A percentile compares a stretch with the other conserved stretches of the same genome.
Conservation (phyloP, 2,888 invertebrate genomes). For the Nomada fucata region DNA sequence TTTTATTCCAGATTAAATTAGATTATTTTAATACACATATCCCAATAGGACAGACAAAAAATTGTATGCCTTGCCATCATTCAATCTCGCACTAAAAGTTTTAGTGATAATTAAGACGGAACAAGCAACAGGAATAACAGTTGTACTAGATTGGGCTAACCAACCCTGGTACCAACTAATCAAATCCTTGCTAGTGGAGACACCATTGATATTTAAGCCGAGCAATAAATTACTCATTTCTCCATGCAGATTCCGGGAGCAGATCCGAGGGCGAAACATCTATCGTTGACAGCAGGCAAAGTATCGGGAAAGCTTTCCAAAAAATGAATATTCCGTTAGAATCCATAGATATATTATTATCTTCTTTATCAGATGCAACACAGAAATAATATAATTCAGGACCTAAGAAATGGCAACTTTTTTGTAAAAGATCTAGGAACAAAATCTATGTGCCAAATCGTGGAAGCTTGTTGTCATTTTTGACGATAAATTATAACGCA, state of each 20-base stretch:
- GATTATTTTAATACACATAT: too few species aligned
- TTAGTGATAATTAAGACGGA: constrained; percentile 16
- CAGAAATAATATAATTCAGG: constrained; percentile 51
- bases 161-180: not conserved
- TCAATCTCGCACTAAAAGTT: not conserved
- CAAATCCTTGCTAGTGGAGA: not conserved
- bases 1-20: too few species aligned
- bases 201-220: not conserved
- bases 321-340: constrained; percentile 38
- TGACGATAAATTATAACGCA: constrained; percentile 38
- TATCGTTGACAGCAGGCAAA: constrained; percentile 70
- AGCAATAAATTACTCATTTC: not conserved
- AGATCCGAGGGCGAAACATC: constrained; percentile 2
- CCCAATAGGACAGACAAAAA: not conserved
- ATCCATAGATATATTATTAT: constrained; percentile 41
- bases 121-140: constrained; percentile 4
- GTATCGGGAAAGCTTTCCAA: constrained; percentile 69
- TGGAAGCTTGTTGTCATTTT: constrained; percentile 15
- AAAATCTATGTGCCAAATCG: constrained; percentile 16
- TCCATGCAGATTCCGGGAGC: not conserved
- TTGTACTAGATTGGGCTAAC: not conserved
- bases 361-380: constrained; percentile 47
- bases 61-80: constrained; percentile 19
- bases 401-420: constrained; percentile 41
- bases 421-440: constrained; percentile 11